Percentiles rank a stretch among this genome's conserved stretches.
These are phyloP conservation scores for Ypsolopha scabrella DNA, from an alignment of 2,888 invertebrate genomes.

Conservation along the genomic window DNA sequence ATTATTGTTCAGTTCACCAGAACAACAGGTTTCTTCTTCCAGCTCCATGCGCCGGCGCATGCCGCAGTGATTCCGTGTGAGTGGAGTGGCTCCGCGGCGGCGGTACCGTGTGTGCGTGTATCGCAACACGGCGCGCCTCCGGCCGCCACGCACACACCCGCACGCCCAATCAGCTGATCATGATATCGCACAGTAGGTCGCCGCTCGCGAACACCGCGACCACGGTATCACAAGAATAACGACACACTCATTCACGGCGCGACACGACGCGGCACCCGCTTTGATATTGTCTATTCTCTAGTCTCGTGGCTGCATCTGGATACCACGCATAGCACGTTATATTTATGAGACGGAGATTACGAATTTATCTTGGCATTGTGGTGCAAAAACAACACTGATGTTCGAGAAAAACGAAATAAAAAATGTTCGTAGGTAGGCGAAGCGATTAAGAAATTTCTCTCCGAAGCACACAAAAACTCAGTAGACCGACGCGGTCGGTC, in stretches of 20 bases:
- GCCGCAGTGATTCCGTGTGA: no score
- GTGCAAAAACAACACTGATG: not conserved
- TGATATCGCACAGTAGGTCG: constrained; percentile 38
- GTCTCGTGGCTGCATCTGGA: not conserved
- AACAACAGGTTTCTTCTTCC: no score
- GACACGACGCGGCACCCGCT: not conserved
- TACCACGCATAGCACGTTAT: not conserved
- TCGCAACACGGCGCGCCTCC: constrained; percentile 23
- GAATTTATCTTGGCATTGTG: not conserved
- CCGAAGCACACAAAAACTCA: not conserved
- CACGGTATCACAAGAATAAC: constrained; percentile 7
- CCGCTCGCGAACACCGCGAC: constrained; percentile 9
- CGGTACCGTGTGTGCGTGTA: constrained; percentile 18
- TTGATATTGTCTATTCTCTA: not conserved
- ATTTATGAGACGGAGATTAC: not conserved
- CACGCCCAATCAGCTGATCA: constrained; percentile 60
- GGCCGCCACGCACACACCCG: constrained; percentile 17
- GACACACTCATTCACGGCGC: not conserved
- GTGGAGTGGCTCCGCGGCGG: no score
- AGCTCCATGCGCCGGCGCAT: no score
- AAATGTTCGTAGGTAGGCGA: not conserved
- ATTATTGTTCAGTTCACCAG: no score
- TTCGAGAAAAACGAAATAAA: not conserved
- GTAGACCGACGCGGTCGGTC: not conserved
- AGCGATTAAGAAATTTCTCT: not conserved